Base-by-base conservation (phyloP, 2,888 invertebrate species). In the Zhuqinia jingwanae region DNA sequence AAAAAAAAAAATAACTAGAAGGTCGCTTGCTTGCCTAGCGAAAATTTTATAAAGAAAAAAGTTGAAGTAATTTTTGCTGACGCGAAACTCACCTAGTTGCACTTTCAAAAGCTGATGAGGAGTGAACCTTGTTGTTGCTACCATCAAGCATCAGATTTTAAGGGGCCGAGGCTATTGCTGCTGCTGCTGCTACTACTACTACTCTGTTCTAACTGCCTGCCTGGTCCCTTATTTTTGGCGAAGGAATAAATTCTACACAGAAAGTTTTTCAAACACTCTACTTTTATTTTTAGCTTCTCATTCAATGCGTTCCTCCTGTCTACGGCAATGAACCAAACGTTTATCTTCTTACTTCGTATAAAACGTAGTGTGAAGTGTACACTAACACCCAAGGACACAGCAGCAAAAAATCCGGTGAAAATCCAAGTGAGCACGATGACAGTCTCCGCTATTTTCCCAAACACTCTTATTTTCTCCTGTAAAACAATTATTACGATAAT, bases 341-440 rank as follows among this genome's bases (percentile, higher is more conserved):
- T 50, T 50, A 65, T 63, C 63, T 68, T 50, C 86, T 86, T 81
- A 86, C 86, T 86, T 81, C 86, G 25, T 10, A 86, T 22, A 56
- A 86, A 86, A 2, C 86, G 50, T 17, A 86, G 42, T 1, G 86
- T 76, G 20, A 86, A 60, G 27, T 86, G 86, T 17, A 75, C 20
- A 56, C 85, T 85, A 20, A 85, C 65, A 8, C 80, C 86, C 15
- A 86, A 47, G 25, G 80, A 75, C n/a, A 84, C 80, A 1, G 84
- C 84, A 13, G 80, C 81, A 63, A 88, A 82, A 56, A 87, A 76
- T 56, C 87, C 88, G 8, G 87, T 84, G 11, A 75, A 87, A 3
- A 88, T 47, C 87, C 87, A 88, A 25, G 88, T 85, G 2, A 81
- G n/a, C 20, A 88, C 81, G 13, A 88, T 87, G 3, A 88, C 58